Conservation (phyloP, 1,140 invertebrate genomes). For the Dendroctonus ponderosae region DNA sequence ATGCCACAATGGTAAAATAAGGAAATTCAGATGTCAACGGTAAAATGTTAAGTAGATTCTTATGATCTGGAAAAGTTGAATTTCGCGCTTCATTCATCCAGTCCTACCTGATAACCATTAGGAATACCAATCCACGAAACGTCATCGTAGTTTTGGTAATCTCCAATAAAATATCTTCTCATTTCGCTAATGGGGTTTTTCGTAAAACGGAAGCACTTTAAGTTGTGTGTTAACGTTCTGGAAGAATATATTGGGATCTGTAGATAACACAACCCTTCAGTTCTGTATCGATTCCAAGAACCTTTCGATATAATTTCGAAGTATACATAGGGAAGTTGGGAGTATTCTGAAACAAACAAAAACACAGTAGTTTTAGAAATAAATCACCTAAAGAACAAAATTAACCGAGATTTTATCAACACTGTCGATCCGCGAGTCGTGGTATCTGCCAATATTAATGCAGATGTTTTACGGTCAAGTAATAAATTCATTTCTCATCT, state of each 20-base stretch:
- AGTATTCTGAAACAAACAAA: conserved; percentile 24
- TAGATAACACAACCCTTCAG: conserved; percentile 44
- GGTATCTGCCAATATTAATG: too few species aligned
- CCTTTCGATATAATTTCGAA: conserved; percentile 46
- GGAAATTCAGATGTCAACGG: too few species aligned
- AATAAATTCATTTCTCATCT: too few species aligned
- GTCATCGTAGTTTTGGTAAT: conserved; percentile 43
- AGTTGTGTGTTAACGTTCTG: conserved; percentile 36
- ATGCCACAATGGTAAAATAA: too few species aligned
- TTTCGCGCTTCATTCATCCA: background rate
- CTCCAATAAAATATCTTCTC: conserved; percentile 45
- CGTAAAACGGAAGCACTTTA: conserved; percentile 43
- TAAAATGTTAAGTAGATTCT: too few species aligned
- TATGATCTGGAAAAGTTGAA: background rate
- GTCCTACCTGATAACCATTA: conserved; percentile 36
- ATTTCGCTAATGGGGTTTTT: conserved; percentile 33
- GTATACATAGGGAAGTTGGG: conserved; percentile 41
- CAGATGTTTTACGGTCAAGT: too few species aligned
- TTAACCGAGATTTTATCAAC: too few species aligned
- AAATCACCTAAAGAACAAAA: too few species aligned
- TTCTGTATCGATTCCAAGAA: conserved; percentile 42
- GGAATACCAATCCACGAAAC: conserved; percentile 41
- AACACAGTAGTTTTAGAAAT: too few species aligned
- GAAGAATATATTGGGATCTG: conserved; percentile 40
- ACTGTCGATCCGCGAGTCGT: too few species aligned